Base-by-base conservation (phyloP, 2,113 vertebrate genomes). In the Nyctereutes procyonoides region DNA sequence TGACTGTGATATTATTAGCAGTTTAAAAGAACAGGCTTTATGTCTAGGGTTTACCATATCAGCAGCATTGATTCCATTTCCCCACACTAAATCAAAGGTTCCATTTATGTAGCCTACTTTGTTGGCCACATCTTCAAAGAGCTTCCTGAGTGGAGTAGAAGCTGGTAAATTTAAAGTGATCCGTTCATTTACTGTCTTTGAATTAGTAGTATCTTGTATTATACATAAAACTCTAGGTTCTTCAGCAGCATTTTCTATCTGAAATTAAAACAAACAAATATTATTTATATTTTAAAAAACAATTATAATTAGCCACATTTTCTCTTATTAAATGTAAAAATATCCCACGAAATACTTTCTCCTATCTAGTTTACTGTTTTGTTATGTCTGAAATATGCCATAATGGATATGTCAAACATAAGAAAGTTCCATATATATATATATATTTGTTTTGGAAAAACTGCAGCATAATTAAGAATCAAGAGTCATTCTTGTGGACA, bases 231-330 rank as follows among this genome's bases (percentile, higher is more conserved):
- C 99, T 98, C 99, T 98, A 87, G 99, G 99, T 98, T 99, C 99
- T 98, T 99, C 99, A 5, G 99, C 99, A 97, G 99, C 99, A 99
- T 99, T 99, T 97, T 99, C 99, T 94, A 99, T 99, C 99, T 99
- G 98, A 74, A 99, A 98, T 84, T 89, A 62, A 69, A 87, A 67
- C 80, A 35, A 51, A 22, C n/a, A 69, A 51, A 30, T 69, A 95
- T 65, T 82, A 80, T 35, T 94, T 96, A 82, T 55, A 53, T 95
- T 94, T 91, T 93, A 88, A 92, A 88, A 85, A 93, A 71, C 30
- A 73, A 93, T 16, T 76, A 48, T 28, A 88, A 51, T 38, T 96
- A 96, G n/a, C 30, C 28, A 92, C 30, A 71, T 48, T 85, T 94
- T 80, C 86, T 95, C 96, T 28, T 32, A 93, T 74, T 95, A 60